A percentile compares a stretch with the other conserved stretches of the same genome.
These are phyloP conservation scores for Vulpes ferrilata DNA, from an alignment of 2,113 vertebrate species.

Conservation along the genomic window DNA sequence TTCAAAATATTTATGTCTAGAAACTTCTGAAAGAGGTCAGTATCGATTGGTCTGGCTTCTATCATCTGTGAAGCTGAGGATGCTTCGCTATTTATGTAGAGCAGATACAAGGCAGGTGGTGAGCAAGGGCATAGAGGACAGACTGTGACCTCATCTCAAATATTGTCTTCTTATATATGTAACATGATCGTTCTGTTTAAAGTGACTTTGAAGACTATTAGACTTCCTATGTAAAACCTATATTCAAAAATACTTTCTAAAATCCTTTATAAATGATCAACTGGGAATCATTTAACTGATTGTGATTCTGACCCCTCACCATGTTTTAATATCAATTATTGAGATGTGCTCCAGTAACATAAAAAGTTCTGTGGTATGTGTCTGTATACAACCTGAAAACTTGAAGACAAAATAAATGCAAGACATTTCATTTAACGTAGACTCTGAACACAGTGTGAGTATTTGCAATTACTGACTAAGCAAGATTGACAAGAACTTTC, in stretches of 20 bases:
- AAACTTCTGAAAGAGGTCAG: conserved; percentile 52
- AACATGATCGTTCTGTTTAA: not conserved
- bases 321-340: not conserved
- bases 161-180: not conserved
- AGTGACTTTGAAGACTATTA: not conserved
- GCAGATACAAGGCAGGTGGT: not conserved
- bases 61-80: not conserved
- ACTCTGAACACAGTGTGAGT: not conserved
- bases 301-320: not conserved
- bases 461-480: not conserved
- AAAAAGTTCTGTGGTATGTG: not conserved
- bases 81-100: not conserved
- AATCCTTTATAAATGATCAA: not conserved
- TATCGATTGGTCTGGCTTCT: not conserved
- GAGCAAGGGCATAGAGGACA: not conserved
- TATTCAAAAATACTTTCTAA: conserved; percentile 21
- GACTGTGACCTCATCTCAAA: not conserved
- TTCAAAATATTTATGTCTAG: not conserved
- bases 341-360: not conserved
- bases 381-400: not conserved
- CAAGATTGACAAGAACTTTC: not conserved
- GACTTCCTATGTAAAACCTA: not conserved
- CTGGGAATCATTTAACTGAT: not conserved
- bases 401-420: not conserved
- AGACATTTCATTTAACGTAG: not conserved